Conservation (phyloP, 2,797 vertebrate genomes). For the Salmo trutta region DNA sequence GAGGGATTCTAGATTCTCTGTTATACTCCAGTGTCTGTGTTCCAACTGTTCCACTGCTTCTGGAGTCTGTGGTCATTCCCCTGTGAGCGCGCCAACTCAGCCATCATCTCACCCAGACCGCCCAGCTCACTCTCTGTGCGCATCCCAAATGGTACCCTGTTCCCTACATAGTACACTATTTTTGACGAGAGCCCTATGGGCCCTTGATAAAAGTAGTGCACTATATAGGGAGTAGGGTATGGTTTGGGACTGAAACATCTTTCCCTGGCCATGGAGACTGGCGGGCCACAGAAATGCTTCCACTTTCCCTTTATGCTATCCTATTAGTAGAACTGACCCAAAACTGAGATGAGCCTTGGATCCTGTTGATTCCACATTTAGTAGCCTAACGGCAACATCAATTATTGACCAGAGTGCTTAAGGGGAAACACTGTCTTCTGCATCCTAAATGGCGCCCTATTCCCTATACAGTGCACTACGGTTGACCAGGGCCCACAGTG, state of each 20-base stretch:
- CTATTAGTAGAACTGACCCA: neutral
- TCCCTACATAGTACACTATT: neutral
- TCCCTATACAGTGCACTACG: no score
- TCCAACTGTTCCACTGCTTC: neutral
- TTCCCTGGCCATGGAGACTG: no score
- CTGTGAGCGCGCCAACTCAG: neutral
- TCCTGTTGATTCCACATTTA: neutral
- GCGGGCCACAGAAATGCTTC: neutral
- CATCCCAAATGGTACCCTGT: neutral
- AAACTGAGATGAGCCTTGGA: neutral
- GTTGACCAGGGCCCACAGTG: no score
- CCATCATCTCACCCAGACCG: neutral
- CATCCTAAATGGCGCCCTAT: neutral
- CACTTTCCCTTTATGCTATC: neutral
- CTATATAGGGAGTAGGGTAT: no score
- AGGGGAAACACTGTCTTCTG: neutral
- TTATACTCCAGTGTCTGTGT: neutral
- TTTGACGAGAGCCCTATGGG: neutral
- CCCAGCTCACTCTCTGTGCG: no score
- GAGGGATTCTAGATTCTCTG: constrained; percentile 7
- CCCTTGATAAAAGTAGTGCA: no score
- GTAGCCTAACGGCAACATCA: neutral
- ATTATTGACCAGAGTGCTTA: neutral
- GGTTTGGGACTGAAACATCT: no score
- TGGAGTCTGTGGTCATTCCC: neutral